Conservation (phyloP, 1,140 invertebrate genomes). For the Chironomus tepperi region DNA sequence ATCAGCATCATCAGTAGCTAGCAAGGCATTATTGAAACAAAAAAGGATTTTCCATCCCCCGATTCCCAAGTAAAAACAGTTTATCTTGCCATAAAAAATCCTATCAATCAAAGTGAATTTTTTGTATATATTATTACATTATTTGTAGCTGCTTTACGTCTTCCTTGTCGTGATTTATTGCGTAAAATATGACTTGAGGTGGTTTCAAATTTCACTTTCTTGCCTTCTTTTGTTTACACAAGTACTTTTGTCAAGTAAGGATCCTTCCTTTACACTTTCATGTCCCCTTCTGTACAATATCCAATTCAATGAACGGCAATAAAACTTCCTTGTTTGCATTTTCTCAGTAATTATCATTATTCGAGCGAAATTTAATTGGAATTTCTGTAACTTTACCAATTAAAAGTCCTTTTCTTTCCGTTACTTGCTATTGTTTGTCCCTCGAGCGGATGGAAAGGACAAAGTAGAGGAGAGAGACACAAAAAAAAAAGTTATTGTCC, state of each 20-base stretch:
- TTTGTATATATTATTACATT: conserved; percentile 15
- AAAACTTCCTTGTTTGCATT: conserved; percentile 13
- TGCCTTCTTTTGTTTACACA: neutral
- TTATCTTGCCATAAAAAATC: conserved; percentile 14
- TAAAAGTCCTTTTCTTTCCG: conserved; percentile 17
- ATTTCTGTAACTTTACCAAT: conserved; percentile 16
- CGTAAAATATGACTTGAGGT: conserved; percentile 12
- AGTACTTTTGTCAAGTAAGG: too few species aligned
- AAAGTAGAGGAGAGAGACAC: neutral
- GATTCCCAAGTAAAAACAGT: neutral
- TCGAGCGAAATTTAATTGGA: conserved; percentile 12
- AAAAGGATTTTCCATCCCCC: neutral
- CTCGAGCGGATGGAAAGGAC: neutral
- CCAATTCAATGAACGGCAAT: neutral
- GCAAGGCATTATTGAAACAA: neutral
- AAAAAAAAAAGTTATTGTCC: neutral
- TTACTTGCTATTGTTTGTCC: neutral
- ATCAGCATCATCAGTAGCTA: neutral
- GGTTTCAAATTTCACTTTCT: neutral
- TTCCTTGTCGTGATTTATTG: conserved; percentile 1
- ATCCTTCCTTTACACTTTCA: neutral
- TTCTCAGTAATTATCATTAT: conserved; percentile 9
- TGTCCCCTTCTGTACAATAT: neutral
- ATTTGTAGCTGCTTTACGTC: neutral
- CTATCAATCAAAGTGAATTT: conserved; percentile 13